Conservation (phyloP, 2,113 vertebrate species). For the Platycercus adscitus region DNA sequence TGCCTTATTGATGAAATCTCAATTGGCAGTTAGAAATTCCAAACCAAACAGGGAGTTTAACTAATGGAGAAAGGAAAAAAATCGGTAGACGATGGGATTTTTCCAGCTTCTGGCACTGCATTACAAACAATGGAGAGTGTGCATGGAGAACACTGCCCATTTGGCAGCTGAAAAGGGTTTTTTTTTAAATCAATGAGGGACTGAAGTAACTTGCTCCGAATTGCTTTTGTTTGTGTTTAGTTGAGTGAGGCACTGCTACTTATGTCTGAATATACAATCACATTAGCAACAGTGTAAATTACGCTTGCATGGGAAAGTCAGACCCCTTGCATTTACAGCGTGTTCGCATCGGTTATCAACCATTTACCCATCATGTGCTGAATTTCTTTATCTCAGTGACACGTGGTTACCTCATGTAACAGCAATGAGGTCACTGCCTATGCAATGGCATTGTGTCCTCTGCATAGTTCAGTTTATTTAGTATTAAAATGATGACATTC, state of each 20-base stretch:
- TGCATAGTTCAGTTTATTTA: not conserved
- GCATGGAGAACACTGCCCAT: not conserved
- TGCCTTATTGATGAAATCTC: not conserved
- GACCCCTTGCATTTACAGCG: not conserved
- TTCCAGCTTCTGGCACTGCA: not conserved
- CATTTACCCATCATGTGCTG: not conserved
- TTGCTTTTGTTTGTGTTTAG: not conserved
- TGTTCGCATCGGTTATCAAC: not conserved
- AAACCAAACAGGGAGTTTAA: not conserved
- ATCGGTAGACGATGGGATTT: not conserved
- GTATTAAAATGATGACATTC: constrained; percentile 4
- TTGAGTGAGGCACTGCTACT: not conserved
- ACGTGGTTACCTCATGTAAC: not conserved
- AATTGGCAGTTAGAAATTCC: not conserved
- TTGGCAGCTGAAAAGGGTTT: not conserved
- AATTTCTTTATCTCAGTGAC: not conserved
- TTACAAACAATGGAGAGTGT: not conserved
- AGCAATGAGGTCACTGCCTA: not conserved
- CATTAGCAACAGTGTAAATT: not conserved
- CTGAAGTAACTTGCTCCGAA: not conserved
- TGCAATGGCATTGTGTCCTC: not conserved
- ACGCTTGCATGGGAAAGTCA: not conserved
- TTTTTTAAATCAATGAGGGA: not conserved
- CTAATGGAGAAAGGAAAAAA: not conserved
- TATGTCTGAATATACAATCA: not conserved